phyloP scores from a whole-genome alignment of 2,888 invertebrate genomes.

The Sinhomidia bicolor region DNA sequence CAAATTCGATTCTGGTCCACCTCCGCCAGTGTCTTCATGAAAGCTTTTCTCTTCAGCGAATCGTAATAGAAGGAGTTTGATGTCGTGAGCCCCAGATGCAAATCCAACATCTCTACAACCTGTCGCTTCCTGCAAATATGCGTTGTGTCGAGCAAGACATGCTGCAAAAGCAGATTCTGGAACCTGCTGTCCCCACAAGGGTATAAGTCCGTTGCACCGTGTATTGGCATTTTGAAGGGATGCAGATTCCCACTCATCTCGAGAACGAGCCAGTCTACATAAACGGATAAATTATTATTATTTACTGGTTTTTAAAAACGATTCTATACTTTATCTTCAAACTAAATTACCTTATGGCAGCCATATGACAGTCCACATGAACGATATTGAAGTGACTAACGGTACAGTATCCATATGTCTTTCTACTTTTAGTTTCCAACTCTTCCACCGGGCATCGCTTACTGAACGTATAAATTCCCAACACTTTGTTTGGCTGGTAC shows the following conservation, averaged over 20 bases:
- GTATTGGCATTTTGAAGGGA: slow-evolving; percentile 99
- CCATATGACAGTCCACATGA: slow-evolving; percentile 99
- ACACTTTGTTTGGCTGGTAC: slow-evolving; percentile 95
- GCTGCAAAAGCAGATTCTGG: slow-evolving; percentile 96
- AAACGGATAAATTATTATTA: too few relatives aligned
- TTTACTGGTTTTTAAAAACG: neutral
- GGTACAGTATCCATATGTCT: slow-evolving; percentile 89
- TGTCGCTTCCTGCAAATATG: slow-evolving; percentile 86
- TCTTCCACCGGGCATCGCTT: slow-evolving; percentile 97
- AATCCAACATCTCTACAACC: slow-evolving; percentile 87
- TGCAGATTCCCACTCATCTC: slow-evolving; percentile 99
- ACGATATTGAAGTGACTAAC: slow-evolving; percentile 99
- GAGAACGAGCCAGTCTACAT: slow-evolving; percentile 85
- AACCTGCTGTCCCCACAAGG: slow-evolving; percentile 97
- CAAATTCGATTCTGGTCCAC: slow-evolving; percentile 98
- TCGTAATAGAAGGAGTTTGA: slow-evolving; percentile 92
- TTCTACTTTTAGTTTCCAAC: slow-evolving; percentile 93
- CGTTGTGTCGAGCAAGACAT: slow-evolving; percentile 95
- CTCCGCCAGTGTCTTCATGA: slow-evolving; percentile 98
- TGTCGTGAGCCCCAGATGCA: slow-evolving; percentile 93
- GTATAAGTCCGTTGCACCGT: slow-evolving; percentile 97
- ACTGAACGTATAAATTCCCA: slow-evolving; percentile 98
- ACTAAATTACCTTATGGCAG: slow-evolving; percentile 89
- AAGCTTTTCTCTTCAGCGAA: slow-evolving; percentile 97
- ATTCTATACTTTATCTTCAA: neutral